phyloP scores from a whole-genome alignment of 2,113 vertebrate species.

The Triplophysa dalaica region DNA sequence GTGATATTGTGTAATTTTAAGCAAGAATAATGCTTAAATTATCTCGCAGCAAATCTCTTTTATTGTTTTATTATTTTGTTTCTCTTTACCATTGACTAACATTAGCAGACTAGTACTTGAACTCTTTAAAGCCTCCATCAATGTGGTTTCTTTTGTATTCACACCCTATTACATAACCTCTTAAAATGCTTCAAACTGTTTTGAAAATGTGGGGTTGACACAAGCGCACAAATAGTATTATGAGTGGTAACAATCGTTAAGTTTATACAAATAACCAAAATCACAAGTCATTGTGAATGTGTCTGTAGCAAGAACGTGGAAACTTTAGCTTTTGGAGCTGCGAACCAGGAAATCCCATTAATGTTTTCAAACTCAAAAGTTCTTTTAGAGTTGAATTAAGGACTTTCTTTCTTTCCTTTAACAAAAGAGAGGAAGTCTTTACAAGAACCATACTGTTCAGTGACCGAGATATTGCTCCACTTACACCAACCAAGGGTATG shows the following conservation, averaged over 20 bases:
- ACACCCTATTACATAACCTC: too few relatives aligned
- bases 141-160: too few relatives aligned
- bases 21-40: not conserved
- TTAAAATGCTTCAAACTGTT: too few relatives aligned
- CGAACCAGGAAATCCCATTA: not conserved
- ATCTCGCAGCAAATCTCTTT: not conserved
- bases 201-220: too few relatives aligned
- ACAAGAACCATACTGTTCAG: constrained; percentile 36
- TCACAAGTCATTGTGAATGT: too few relatives aligned
- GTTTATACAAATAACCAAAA: too few relatives aligned
- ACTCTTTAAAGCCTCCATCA: too few relatives aligned
- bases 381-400: not conserved
- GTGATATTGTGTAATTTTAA: not conserved
- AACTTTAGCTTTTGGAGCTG: not conserved
- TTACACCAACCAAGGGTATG: constrained; percentile 25
- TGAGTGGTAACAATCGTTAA: too few relatives aligned
- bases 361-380: not conserved
- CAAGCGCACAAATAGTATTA: too few relatives aligned
- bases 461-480: constrained; percentile 42
- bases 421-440: constrained; percentile 41
- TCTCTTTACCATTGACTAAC: not conserved
- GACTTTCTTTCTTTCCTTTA: not conserved
- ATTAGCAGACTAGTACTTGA: not conserved
- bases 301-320: not conserved
- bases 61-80: not conserved